Conservation (phyloP, 2,113 vertebrate species). For the Malurus cyaneus region DNA sequence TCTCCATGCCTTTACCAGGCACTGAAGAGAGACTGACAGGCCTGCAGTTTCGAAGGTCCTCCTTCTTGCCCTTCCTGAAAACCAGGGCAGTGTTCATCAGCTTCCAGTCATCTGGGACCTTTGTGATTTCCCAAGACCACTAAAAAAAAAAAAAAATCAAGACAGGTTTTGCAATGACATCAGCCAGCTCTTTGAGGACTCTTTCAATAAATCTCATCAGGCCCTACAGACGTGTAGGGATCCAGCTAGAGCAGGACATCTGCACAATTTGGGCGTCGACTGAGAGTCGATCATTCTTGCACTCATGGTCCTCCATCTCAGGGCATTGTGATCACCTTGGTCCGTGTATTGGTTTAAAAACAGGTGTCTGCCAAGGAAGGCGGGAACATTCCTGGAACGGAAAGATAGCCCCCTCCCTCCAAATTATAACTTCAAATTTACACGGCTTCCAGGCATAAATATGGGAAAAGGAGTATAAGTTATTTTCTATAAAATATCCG, state of each 20-base stretch:
- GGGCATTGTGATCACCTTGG: neutral
- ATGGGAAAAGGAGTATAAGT: neutral
- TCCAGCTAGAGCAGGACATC: neutral
- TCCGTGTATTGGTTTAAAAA: neutral
- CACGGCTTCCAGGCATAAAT: neutral
- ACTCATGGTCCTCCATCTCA: neutral
- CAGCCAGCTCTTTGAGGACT: neutral
- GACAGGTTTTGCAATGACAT: neutral
- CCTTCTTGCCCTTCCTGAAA: neutral
- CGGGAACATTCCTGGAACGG: neutral
- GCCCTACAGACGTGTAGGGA: neutral
- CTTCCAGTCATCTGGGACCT: neutral
- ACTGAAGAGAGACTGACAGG: neutral
- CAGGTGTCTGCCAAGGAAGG: neutral
- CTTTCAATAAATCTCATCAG: neutral
- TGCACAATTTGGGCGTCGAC: neutral
- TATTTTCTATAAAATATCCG: neutral
- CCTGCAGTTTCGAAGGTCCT: neutral
- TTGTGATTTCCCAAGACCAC: neutral
- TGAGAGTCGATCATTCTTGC: neutral
- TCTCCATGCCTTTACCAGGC: neutral
- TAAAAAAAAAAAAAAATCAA: neutral
- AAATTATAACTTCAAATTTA: neutral
- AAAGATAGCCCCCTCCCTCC: neutral
- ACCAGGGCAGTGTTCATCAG: neutral